Conservation (phyloP, 2,888 invertebrate genomes). For the Hirudinaria manillensis region DNA sequence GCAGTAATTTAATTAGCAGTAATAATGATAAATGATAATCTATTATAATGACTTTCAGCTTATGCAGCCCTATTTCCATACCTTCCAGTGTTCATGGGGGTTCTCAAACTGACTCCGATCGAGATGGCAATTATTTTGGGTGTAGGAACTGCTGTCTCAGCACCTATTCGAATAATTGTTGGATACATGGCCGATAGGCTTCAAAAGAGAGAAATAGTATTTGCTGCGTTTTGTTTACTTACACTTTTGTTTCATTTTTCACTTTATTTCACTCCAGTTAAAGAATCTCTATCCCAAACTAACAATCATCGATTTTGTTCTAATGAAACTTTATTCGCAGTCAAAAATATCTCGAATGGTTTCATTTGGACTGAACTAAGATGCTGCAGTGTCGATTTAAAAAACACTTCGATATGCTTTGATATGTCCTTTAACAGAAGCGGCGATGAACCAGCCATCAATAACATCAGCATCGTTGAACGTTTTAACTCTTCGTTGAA, state of each 20-base stretch:
- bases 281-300: no score
- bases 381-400: no score
- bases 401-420: no score
- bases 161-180: constrained; percentile 70
- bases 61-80: constrained; percentile 76
- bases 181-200: constrained; percentile 73
- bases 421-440: no score
- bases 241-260: constrained; percentile 75
- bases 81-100: constrained; percentile 71
- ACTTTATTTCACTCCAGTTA: constrained; percentile 58
- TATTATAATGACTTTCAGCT: constrained; percentile 60
- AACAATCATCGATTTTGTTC: no score
- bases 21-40: no score
- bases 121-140: constrained; percentile 74
- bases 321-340: no score
- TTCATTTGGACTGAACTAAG: no score
- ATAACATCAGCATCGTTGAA: neutral
- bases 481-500: no score
- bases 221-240: constrained; percentile 70
- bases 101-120: constrained; percentile 67
- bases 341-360: no score
- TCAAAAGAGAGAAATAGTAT: constrained; percentile 74
- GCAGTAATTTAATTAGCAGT: neutral
- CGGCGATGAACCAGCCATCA: neutral
- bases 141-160: constrained; percentile 71